A percentile compares a stretch with the other conserved stretches of the same genome.
These are phyloP conservation scores for Drosophila pruinosa DNA, from an alignment of 1,140 invertebrate species.

Conservation along the genomic window DNA sequence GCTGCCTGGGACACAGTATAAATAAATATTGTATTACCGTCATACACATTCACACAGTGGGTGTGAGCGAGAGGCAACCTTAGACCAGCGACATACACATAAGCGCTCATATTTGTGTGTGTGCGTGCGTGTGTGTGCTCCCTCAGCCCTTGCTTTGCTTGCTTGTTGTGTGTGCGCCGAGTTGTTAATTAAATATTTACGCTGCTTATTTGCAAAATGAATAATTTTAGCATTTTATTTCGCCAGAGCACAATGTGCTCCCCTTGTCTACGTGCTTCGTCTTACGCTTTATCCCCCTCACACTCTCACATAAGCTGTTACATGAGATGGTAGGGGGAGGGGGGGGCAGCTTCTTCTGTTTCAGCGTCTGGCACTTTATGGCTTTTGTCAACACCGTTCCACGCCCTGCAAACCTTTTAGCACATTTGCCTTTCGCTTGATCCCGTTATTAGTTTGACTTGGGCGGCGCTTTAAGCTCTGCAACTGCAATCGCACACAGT, in stretches of 20 bases:
- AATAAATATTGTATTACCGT: constrained; percentile 77
- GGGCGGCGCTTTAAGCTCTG: constrained; percentile 23
- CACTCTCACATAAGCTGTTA: not conserved
- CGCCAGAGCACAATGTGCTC: constrained; percentile 45
- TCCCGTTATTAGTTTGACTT: constrained; percentile 50
- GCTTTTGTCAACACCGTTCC: constrained; percentile 36
- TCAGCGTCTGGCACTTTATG: constrained; percentile 42
- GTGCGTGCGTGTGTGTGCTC: not conserved
- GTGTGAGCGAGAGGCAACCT: constrained; percentile 47
- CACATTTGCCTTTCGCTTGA: constrained; percentile 48
- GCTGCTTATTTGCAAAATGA: constrained; percentile 80
- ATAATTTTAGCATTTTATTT: constrained; percentile 81
- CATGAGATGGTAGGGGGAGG: not conserved
- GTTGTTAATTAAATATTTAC: constrained; percentile 81
- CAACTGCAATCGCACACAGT: not conserved
- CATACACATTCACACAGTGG: not conserved
- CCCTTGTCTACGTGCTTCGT: constrained; percentile 10
- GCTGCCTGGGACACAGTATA: constrained; percentile 47
- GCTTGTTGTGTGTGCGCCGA: constrained; percentile 34
- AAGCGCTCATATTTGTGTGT: not conserved
- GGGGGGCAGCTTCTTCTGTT: constrained; percentile 2
- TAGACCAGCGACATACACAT: constrained; percentile 42
- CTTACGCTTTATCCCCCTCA: not conserved
- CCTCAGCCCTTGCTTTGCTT: not conserved
- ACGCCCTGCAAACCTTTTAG: constrained; percentile 42